phyloP scores from a whole-genome alignment of 2,797 vertebrate species.

The Thamnophis elegans region DNA sequence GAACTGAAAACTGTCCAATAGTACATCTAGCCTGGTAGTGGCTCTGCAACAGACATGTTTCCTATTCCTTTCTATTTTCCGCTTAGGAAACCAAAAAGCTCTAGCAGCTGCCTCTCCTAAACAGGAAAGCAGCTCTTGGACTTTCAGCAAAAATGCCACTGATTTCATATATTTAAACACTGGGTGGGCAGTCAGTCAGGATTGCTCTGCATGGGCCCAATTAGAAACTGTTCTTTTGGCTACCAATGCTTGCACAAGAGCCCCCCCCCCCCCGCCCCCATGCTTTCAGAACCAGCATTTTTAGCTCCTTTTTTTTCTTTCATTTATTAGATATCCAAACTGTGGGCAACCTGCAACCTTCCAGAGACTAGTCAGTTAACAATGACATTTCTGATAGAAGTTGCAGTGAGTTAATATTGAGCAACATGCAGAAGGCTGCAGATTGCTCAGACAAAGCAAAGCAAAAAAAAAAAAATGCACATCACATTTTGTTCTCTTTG shows the following conservation, averaged over 20 bases:
- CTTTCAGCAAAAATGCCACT: background rate
- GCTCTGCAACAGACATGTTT: background rate
- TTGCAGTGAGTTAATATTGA: background rate
- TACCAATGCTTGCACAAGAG: background rate
- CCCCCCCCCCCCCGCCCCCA: background rate
- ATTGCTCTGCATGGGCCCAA: background rate
- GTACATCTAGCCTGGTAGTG: background rate
- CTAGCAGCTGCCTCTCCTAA: background rate
- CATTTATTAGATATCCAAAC: background rate
- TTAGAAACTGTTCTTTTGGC: background rate
- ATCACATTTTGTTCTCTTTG: background rate
- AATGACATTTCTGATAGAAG: background rate
- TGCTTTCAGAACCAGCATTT: background rate
- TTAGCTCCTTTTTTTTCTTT: background rate
- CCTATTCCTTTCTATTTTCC: background rate
- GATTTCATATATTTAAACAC: background rate
- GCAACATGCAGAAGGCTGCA: background rate
- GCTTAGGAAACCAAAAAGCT: background rate
- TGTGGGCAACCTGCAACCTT: background rate
- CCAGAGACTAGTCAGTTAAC: background rate
- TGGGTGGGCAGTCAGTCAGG: background rate
- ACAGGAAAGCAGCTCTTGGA: background rate
- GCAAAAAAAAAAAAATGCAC: background rate
- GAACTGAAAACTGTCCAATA: background rate
- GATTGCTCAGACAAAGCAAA: background rate